These are phyloP conservation scores for Aphelocoma californica DNA, from an alignment of 2,797 vertebrate genomes.

Conservation along the genomic window DNA sequence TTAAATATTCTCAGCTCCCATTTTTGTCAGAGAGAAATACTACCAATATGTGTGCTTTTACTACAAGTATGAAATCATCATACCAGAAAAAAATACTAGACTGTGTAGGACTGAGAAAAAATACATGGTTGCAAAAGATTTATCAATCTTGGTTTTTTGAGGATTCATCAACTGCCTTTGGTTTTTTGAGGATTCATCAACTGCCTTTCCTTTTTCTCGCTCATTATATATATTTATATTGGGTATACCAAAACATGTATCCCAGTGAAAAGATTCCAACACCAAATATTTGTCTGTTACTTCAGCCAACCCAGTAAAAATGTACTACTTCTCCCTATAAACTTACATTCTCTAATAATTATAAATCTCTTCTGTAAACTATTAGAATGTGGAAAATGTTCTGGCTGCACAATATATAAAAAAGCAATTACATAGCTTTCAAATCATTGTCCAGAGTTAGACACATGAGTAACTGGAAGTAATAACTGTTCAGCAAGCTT, in stretches of 20 bases:
- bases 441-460: neutral
- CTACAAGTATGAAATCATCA: neutral
- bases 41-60: neutral
- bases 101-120: neutral
- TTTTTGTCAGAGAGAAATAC: neutral
- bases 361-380: neutral
- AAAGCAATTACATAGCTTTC: conserved; percentile 37
- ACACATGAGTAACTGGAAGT: neutral
- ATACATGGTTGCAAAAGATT: neutral
- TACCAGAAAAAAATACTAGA: neutral
- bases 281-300: neutral
- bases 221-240: neutral
- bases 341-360: neutral
- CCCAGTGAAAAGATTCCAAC: neutral
- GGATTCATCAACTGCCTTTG: neutral
- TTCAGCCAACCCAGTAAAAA: neutral
- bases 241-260: neutral
- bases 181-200: neutral
- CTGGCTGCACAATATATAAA: conserved; percentile 19
- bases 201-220: neutral
- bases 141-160: neutral
- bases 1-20: neutral
- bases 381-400: neutral
- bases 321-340: neutral
- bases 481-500: neutral